Conservation (phyloP, 2,113 vertebrate species). For the Microcebus griseorufus region DNA sequence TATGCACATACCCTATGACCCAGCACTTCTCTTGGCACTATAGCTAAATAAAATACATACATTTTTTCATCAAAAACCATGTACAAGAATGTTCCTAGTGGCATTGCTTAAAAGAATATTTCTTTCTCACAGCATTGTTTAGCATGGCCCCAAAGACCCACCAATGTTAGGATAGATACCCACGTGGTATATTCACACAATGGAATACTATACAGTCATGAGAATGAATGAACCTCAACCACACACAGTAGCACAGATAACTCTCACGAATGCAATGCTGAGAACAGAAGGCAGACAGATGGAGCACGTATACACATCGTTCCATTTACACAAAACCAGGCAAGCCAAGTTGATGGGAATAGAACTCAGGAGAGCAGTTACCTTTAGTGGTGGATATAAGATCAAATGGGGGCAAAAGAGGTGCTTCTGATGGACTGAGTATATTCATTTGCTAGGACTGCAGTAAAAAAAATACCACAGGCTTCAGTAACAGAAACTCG, state of each 20-base stretch:
- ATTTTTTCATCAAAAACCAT: background rate
- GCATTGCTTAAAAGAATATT: background rate
- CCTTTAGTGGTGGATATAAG: rapidly evolving
- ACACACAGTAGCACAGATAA: too few species aligned
- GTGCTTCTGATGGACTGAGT: background rate
- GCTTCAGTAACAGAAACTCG: background rate
- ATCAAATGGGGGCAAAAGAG: background rate
- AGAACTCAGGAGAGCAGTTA: background rate
- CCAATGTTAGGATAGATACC: too few species aligned
- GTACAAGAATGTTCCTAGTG: background rate
- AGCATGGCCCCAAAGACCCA: background rate
- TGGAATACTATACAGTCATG: background rate
- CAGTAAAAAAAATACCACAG: background rate
- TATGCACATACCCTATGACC: too few species aligned
- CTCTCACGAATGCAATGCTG: too few species aligned
- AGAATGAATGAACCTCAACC: background rate
- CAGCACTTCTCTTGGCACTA: background rate
- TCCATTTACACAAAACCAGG: background rate
- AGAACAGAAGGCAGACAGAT: background rate
- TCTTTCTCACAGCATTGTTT: background rate
- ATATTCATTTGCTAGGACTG: background rate
- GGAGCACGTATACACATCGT: rapidly evolving
- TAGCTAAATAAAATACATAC: background rate
- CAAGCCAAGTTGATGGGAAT: too few species aligned
- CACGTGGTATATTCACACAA: background rate